Evolutionary conservation across 2,113 vertebrate species (phyloP).

Genomic region (Aplodontia rufa): DNA sequence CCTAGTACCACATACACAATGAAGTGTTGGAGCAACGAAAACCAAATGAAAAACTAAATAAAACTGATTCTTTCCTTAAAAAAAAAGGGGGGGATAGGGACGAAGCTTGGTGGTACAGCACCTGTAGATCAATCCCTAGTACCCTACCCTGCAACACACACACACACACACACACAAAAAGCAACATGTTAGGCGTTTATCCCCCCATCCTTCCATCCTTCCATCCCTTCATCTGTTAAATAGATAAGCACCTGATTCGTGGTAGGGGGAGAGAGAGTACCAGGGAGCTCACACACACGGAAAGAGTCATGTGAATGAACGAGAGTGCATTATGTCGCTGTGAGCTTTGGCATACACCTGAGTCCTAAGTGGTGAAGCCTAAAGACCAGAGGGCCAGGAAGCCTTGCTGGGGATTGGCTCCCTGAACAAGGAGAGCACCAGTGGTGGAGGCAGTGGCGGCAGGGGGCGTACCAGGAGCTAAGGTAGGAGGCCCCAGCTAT

Average conservation of each 20-base stretch:
- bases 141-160: no score
- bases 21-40: no score
- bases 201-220: neutral
- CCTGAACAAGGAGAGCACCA: neutral
- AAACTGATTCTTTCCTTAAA: no score
- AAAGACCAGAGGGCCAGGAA: neutral
- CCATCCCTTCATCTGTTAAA: neutral
- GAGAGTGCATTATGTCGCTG: neutral
- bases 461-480: neutral
- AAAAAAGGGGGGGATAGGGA: no score
- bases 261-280: neutral
- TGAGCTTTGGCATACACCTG: neutral
- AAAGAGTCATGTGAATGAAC: neutral
- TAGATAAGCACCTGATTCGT: neutral
- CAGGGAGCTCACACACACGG: neutral
- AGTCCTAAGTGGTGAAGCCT: no score
- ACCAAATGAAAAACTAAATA: no score
- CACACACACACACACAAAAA: neutral
- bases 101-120: no score
- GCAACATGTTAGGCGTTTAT: neutral
- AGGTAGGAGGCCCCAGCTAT: no score
- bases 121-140: no score
- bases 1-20: no score
- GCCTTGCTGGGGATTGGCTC: neutral
- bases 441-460: neutral